Conservation (phyloP, 1,140 invertebrate species). For the Metopolophium dirhodum region DNA sequence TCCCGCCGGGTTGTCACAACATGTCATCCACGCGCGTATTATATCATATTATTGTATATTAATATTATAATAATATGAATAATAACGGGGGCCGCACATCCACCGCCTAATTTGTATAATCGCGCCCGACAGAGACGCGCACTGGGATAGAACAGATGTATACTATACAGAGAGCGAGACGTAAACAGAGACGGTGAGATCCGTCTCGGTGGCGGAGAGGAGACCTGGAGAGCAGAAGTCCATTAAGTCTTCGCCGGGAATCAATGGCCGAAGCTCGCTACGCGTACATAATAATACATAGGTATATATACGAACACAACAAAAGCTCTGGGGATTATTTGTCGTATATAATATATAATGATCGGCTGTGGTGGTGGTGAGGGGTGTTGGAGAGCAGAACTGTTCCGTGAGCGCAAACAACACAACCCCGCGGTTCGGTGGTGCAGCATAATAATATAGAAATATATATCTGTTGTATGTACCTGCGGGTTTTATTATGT, state of each 20-base stretch:
- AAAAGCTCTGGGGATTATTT: conserved; percentile 34
- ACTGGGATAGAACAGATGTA: neutral
- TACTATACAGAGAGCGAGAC: neutral
- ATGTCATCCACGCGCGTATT: conserved; percentile 30
- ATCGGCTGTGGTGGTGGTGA: neutral
- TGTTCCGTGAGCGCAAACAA: neutral
- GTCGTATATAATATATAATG: neutral
- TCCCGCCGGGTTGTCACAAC: conserved; percentile 53
- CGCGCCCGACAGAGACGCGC: neutral
- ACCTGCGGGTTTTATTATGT: neutral
- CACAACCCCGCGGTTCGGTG: neutral
- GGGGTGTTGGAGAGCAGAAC: neutral
- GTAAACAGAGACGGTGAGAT: neutral
- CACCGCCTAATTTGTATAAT: conserved; percentile 42
- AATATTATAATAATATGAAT: neutral
- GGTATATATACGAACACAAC: neutral
- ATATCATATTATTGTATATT: neutral
- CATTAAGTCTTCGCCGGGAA: conserved; percentile 21
- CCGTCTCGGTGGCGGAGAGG: neutral
- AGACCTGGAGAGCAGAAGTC: neutral
- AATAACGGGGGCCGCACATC: conserved; percentile 17
- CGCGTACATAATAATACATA: no score
- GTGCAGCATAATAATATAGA: neutral
- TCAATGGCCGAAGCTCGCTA: neutral
- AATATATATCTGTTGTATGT: neutral